Conservation (phyloP, 2,797 vertebrate genomes). For the Apogon hyalosoma region DNA sequence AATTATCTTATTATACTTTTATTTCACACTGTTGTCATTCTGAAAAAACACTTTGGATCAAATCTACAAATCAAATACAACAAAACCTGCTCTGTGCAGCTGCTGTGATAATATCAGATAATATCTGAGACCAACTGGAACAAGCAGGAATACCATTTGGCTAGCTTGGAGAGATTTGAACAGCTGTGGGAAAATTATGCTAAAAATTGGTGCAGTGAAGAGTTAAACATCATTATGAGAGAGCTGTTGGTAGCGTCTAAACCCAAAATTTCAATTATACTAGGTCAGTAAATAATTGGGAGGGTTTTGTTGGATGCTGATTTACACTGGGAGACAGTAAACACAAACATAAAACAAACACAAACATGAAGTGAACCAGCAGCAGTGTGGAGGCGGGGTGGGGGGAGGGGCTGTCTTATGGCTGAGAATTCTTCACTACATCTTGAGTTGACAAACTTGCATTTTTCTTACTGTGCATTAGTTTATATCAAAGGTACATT, state of each 20-base stretch:
- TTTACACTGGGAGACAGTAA: neutral
- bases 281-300: neutral
- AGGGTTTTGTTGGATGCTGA: neutral
- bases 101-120: slow-evolving; percentile 9
- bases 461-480: too few species aligned
- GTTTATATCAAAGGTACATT: too few species aligned
- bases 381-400: neutral
- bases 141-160: slow-evolving; percentile 23
- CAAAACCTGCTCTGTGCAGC: slow-evolving; percentile 29
- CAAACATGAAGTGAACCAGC: neutral
- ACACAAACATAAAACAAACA: too few species aligned
- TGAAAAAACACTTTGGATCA: slow-evolving; percentile 26
- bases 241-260: neutral
- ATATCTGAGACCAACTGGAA: slow-evolving; percentile 35
- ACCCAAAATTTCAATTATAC: neutral
- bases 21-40: slow-evolving; percentile 34
- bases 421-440: too few species aligned
- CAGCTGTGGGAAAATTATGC: slow-evolving; percentile 19
- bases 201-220: neutral
- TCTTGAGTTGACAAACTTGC: too few species aligned
- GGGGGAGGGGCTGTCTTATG: too few species aligned
- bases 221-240: neutral
- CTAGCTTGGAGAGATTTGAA: neutral
- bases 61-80: slow-evolving; percentile 41
- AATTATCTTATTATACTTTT: slow-evolving; percentile 35